These are phyloP conservation scores for Andrena praecox DNA, from an alignment of 2,888 invertebrate genomes.

Conservation along the genomic window DNA sequence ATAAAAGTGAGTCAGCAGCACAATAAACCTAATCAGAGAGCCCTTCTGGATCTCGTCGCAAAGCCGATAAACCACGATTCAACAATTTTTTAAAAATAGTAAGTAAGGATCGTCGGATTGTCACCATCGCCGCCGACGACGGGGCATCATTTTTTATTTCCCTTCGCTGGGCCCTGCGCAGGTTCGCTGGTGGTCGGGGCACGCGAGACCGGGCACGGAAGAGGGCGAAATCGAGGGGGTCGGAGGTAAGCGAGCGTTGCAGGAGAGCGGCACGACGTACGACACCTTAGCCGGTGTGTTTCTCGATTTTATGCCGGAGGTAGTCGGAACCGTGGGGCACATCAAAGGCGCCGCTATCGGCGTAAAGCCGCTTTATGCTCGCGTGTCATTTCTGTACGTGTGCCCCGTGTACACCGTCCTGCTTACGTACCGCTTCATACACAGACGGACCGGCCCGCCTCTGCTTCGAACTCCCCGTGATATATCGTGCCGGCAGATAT, in stretches of 20 bases:
- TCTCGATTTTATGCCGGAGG: conserved; percentile 71
- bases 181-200: background rate
- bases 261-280: conserved; percentile 40
- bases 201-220: conserved; percentile 8
- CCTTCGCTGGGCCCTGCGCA: too few relatives aligned
- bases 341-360: conserved; percentile 83
- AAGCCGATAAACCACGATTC: too few relatives aligned
- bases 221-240: conserved; percentile 29
- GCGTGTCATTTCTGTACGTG: conserved; percentile 59
- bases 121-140: too few relatives aligned
- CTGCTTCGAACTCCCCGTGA: conserved; percentile 68
- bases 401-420: conserved; percentile 30
- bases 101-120: too few relatives aligned
- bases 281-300: conserved; percentile 70
- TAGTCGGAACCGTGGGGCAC: conserved; percentile 67
- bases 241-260: conserved; percentile 49
- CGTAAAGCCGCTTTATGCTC: conserved; percentile 75
- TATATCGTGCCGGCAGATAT: conserved; percentile 76
- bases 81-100: too few relatives aligned
- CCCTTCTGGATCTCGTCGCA: too few relatives aligned
- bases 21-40: too few relatives aligned
- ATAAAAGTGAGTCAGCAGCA: too few relatives aligned
- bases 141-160: too few relatives aligned
- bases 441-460: conserved; percentile 27
- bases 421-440: conserved; percentile 17